Conservation (phyloP, 2,113 vertebrate genomes). For the Piprites chloris region DNA sequence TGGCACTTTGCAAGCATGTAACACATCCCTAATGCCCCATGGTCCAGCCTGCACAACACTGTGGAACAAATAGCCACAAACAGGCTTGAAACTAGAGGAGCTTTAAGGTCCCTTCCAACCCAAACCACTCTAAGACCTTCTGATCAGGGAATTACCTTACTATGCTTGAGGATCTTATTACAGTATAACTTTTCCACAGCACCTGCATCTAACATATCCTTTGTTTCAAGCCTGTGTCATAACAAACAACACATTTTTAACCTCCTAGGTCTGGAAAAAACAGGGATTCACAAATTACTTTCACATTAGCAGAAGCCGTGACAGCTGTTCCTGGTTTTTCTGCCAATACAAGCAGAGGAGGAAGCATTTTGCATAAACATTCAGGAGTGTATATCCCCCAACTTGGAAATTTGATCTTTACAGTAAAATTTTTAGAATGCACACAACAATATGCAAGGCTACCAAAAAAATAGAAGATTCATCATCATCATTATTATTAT, state of each 20-base stretch:
- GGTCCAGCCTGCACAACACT: not conserved
- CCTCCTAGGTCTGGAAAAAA: not conserved
- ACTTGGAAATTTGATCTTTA: not conserved
- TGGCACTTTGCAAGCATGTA: not conserved
- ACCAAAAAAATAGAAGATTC: not conserved
- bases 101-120: not conserved
- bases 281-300: not conserved
- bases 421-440: not conserved
- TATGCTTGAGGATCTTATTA: not conserved
- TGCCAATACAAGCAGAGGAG: not conserved
- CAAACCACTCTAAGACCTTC: not conserved
- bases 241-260: not conserved
- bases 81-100: not conserved
- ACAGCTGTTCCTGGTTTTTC: constrained; percentile 3
- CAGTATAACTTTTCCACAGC: not conserved
- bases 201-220: not conserved
- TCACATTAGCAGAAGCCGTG: not conserved
- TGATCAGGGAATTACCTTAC: not conserved
- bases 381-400: not conserved
- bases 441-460: not conserved
- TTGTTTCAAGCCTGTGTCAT: not conserved
- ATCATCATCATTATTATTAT: no score
- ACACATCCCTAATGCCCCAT: not conserved
- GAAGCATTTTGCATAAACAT: not conserved
- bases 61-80: not conserved